Evolutionary conservation across 2,113 vertebrate species (phyloP).

Genomic region (Ciconia boyciana): DNA sequence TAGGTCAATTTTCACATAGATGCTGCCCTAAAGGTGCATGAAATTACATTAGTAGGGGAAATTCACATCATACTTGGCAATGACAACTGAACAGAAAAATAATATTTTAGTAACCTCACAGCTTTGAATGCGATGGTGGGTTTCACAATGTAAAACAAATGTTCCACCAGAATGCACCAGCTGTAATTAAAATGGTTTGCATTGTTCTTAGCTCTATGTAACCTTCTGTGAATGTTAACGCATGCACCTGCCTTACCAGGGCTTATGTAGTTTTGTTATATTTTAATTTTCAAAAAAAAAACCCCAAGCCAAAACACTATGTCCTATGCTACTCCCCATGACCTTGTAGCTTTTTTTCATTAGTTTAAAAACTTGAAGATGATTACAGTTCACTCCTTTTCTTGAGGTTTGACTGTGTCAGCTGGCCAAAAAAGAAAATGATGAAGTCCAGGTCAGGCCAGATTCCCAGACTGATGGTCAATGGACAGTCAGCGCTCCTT

Average conservation of each 20-base stretch:
- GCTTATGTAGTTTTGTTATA: not conserved
- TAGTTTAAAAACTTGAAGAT: not conserved
- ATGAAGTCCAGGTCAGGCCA: not conserved
- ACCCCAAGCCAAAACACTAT: not conserved
- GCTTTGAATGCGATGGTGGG: not conserved
- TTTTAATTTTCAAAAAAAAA: not conserved
- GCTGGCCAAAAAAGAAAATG: not conserved
- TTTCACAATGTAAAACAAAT: not conserved
- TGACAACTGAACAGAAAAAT: not conserved
- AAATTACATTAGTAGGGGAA: slow-evolving; percentile 6
- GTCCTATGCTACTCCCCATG: not conserved
- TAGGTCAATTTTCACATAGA: slow-evolving; percentile 29
- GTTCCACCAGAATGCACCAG: not conserved
- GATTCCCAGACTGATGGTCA: not conserved
- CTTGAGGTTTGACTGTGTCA: not conserved
- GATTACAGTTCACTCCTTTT: not conserved
- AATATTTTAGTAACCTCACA: not conserved
- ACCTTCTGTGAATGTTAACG: not conserved
- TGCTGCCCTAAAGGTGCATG: slow-evolving; percentile 31
- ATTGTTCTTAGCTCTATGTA: not conserved
- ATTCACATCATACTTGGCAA: not conserved
- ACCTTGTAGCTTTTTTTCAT: not conserved
- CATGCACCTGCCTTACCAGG: not conserved
- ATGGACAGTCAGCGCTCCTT: not conserved
- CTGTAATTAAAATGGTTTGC: not conserved